Base-by-base conservation (phyloP, 1,140 invertebrate genomes). In the Steinernema khuongi region DNA sequence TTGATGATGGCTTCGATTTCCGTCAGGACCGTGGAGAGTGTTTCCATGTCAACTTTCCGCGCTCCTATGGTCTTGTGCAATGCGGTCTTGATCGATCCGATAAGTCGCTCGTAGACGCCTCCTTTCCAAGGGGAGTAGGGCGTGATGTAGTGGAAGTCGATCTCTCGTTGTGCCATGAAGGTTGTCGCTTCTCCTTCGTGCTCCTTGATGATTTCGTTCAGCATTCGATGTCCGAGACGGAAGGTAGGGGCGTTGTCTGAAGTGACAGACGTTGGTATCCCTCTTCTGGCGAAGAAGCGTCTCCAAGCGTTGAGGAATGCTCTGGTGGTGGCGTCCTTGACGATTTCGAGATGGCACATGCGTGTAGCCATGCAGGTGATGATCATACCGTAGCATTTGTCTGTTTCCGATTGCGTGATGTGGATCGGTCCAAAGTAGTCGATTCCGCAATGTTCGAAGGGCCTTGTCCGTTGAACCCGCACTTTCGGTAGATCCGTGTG, bases 341-440 rank as follows among this genome's bases (percentile, higher is more conserved):
- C 44, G 7, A 73, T 14, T 33, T 73, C 68, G 11, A 73, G 31
- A 67, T 73, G 72, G 0, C 26, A 19, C n/a, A 68, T 19, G 43
- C 72, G 43, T 44, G 72, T 73, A 2, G 66, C 44, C 1, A 41
- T 18, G 31, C 72, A 73, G 17, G 68, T 72, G 18, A 73, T 60
- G 22, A 75, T 33, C 19, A 33, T 18, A n/a, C 70, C 70, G 18
- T 44, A 72, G 4, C 26, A n/a, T 44, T 75, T 30, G 7, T 26
- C 28, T 17, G 17, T n/a, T 36, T 31, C 70, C 32, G 22, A 28
- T n/a, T 70, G 31, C n/a, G 19, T 70, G 30, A n/a, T 74, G 67
- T 29, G 4, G 30, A 75, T 32, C 17, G 74, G 74, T 30, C 74
- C 74, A 31, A 72, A 71, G 18, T 67, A 31, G 22, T 75, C 74